Percentiles rank a stretch among this genome's conserved stretches.
phyloP scores from a whole-genome alignment of 2,888 invertebrate species.

The Enoplolaimus lenunculus region DNA sequence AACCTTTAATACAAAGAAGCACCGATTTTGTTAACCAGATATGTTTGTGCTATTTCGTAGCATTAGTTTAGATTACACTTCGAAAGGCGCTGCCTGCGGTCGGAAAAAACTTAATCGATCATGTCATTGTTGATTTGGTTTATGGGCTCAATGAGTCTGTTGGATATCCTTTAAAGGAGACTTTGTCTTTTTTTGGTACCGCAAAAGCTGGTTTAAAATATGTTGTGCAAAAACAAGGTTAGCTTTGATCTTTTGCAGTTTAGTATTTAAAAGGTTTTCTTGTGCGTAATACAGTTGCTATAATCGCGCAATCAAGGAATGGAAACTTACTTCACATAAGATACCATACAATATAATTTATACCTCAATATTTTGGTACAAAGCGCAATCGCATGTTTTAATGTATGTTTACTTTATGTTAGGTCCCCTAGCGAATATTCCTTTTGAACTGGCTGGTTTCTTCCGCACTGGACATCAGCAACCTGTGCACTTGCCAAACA shows the following conservation, averaged over 20 bases:
- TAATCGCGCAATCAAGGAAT: too few species aligned
- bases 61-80: not conserved
- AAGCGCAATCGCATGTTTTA: too few species aligned
- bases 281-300: too few species aligned
- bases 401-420: too few species aligned
- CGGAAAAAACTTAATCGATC: conserved; percentile 9
- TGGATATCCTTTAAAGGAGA: not conserved
- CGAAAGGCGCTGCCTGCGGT: not conserved
- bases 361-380: too few species aligned
- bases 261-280: too few species aligned
- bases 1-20: too few species aligned
- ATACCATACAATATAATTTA: too few species aligned
- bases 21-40: too few species aligned
- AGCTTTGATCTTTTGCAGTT: too few species aligned
- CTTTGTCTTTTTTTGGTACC: not conserved
- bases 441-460: not conserved
- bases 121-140: conserved; percentile 5
- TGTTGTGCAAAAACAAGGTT: not conserved
- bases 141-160: conserved; percentile 6
- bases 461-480: not conserved
- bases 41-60: too few species aligned
- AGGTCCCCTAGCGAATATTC: not conserved
- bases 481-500: not conserved
- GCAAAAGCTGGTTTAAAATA: conserved; percentile 3
- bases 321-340: too few species aligned